A percentile compares a stretch with the other conserved stretches of the same genome.
Evolutionary conservation across 1,140 invertebrate species (phyloP).

Genomic region (Leptinotarsa defecta): DNA sequence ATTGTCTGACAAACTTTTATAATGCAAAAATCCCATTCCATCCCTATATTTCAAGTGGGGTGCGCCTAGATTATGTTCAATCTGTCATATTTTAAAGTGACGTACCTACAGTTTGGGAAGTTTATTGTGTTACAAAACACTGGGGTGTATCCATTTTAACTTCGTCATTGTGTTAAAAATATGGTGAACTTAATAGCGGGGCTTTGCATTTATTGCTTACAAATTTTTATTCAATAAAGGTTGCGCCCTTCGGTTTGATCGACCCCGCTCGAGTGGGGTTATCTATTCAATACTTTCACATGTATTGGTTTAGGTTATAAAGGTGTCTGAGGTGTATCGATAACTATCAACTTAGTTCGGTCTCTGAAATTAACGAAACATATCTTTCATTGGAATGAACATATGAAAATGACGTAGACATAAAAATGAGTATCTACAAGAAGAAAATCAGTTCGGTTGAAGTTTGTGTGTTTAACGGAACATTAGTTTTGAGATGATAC

Average conservation of each 20-base stretch:
- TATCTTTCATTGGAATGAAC: too few relatives aligned
- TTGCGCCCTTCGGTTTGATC: slow-evolving; percentile 4
- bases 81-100: slow-evolving; percentile 38
- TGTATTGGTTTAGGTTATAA: neutral
- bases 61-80: slow-evolving; percentile 21
- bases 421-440: too few relatives aligned
- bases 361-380: too few relatives aligned
- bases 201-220: slow-evolving; percentile 28
- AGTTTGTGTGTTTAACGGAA: too few relatives aligned
- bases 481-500: too few relatives aligned
- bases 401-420: too few relatives aligned
- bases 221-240: slow-evolving; percentile 27
- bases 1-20: slow-evolving; percentile 23
- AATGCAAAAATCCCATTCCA: slow-evolving; percentile 22
- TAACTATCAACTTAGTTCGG: too few relatives aligned
- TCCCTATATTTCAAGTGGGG: slow-evolving; percentile 18
- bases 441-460: too few relatives aligned
- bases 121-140: slow-evolving; percentile 41
- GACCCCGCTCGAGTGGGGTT: neutral
- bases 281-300: neutral
- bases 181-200: slow-evolving; percentile 34
- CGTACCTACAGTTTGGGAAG: slow-evolving; percentile 35
- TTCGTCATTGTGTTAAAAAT: slow-evolving; percentile 29
- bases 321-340: too few relatives aligned
- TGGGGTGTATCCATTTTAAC: slow-evolving; percentile 33